Evolutionary conservation across 2,888 invertebrate genomes (phyloP).

Genomic region (Mythimna lalbum): DNA sequence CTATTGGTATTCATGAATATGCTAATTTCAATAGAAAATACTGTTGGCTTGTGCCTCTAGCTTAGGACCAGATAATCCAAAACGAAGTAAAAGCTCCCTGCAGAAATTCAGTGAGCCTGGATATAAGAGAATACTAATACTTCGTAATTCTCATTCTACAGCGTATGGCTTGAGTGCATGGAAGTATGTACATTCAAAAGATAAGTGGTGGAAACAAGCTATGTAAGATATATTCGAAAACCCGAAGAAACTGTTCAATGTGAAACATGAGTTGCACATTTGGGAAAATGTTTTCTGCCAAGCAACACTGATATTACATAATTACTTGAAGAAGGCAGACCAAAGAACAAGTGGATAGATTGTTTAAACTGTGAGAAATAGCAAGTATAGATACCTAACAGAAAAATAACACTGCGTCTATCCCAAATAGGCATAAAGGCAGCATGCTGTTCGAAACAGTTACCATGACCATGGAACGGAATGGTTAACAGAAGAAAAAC

Average conservation of each 20-base stretch:
- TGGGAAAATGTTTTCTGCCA: too few species aligned
- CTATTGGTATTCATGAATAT: slow-evolving; percentile 60
- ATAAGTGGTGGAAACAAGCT: slow-evolving; percentile 1
- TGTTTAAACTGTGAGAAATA: not conserved
- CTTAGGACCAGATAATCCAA: slow-evolving; percentile 50
- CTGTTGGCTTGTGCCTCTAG: slow-evolving; percentile 39
- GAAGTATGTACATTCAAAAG: slow-evolving; percentile 21
- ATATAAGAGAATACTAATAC: slow-evolving; percentile 37
- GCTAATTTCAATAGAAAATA: slow-evolving; percentile 56
- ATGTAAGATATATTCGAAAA: not conserved
- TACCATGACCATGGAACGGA: too few species aligned
- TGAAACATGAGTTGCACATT: not conserved
- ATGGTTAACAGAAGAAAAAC: too few species aligned
- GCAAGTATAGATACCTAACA: not conserved
- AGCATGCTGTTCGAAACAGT: not conserved
- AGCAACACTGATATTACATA: not conserved
- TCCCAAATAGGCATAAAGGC: not conserved
- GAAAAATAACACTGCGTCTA: not conserved
- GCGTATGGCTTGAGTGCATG: not conserved
- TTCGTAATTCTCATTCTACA: slow-evolving; percentile 8
- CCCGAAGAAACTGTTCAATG: not conserved
- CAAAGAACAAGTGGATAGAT: not conserved
- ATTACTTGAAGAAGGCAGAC: not conserved
- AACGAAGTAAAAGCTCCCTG: slow-evolving; percentile 33
- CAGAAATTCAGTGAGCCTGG: slow-evolving; percentile 18